phyloP scores from a whole-genome alignment of 2,797 vertebrate genomes.

The Aldrovandia affinis region DNA sequence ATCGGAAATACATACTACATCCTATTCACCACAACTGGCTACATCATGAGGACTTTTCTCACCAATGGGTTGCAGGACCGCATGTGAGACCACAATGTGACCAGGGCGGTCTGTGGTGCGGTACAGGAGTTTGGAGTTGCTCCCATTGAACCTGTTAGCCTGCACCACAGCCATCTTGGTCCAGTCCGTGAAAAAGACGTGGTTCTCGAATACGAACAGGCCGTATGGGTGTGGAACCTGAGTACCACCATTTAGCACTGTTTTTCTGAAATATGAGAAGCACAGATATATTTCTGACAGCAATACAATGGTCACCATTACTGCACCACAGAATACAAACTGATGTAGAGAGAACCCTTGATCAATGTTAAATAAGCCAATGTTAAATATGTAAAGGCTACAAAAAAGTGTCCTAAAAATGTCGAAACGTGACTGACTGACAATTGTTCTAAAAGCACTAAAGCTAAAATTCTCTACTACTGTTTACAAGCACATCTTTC shows the following conservation, averaged over 20 bases:
- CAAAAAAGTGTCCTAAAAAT: not conserved
- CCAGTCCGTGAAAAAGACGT: conserved; percentile 77
- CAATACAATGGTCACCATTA: not conserved
- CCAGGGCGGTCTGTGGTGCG: conserved; percentile 64
- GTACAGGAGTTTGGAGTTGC: conserved; percentile 63
- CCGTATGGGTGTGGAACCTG: conserved; percentile 73
- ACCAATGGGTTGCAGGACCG: conserved; percentile 68
- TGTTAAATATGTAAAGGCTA: not conserved
- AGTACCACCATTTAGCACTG: conserved; percentile 66
- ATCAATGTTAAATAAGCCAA: not conserved
- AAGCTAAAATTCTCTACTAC: not conserved
- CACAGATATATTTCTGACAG: not conserved
- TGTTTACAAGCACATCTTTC: not conserved
- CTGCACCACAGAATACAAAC: not conserved
- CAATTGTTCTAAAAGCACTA: not conserved
- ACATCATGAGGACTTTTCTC: conserved; percentile 7
- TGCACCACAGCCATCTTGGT: conserved; percentile 73
- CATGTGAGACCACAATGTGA: conserved; percentile 66
- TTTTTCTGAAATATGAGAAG: conserved; percentile 60
- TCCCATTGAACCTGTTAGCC: conserved; percentile 73
- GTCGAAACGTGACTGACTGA: not conserved
- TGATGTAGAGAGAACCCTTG: not conserved
- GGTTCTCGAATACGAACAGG: conserved; percentile 73
- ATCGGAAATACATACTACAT: not conserved
- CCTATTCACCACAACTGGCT: not conserved